phyloP scores from a whole-genome alignment of 2,888 invertebrate genomes.

The Gastrophysa polygoni region DNA sequence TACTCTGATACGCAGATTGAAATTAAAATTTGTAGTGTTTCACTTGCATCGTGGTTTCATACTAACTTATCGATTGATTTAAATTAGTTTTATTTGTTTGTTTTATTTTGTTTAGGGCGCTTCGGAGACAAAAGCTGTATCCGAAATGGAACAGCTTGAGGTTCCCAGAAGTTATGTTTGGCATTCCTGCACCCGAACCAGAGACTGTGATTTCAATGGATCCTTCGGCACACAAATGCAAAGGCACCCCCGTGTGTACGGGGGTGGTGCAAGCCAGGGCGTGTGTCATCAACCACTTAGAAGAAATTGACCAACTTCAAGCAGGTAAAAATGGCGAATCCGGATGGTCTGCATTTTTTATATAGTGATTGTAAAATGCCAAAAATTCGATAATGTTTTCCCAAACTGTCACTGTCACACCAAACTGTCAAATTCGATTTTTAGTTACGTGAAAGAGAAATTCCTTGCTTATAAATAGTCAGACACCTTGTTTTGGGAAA shows the following conservation, averaged over 20 bases:
- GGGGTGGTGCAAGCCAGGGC: constrained; percentile 73
- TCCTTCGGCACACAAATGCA: constrained; percentile 29
- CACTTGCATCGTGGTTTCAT: no score
- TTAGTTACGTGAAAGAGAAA: no score
- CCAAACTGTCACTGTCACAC: no score
- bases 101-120: constrained; percentile 72
- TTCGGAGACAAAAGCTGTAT: constrained; percentile 67
- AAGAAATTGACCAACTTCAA: constrained; percentile 61
- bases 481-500: no score
- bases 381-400: no score
- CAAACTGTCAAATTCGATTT: no score
- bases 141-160: constrained; percentile 65
- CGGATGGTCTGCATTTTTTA: neutral
- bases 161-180: constrained; percentile 66
- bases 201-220: constrained; percentile 24
- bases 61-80: no score
- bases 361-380: no score
- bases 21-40: no score
- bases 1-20: no score
- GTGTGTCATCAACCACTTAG: constrained; percentile 72
- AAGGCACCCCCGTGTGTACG: constrained; percentile 74
- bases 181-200: constrained; percentile 43
- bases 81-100: no score
- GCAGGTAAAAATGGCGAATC: constrained; percentile 42
- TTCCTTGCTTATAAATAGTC: no score